phyloP scores from a whole-genome alignment of 2,797 vertebrate species.

The Denticeps clupeoides region DNA sequence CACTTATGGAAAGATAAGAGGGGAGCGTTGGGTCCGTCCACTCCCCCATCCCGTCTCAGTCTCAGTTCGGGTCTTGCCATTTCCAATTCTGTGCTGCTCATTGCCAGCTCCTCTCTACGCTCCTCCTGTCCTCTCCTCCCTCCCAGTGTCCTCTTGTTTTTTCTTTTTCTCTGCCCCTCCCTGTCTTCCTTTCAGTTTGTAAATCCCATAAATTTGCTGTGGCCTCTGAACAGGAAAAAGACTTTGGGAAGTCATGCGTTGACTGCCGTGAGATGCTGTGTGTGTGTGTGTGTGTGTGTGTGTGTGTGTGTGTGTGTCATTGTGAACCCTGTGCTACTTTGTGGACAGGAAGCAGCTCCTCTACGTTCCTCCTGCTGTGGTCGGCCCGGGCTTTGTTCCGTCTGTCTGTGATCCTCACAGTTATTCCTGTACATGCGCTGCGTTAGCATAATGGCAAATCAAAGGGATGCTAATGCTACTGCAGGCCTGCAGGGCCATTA shows the following conservation, averaged over 20 bases:
- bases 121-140: background rate
- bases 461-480: no score
- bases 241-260: constrained; percentile 25
- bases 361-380: no score
- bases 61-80: constrained; percentile 1
- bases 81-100: background rate
- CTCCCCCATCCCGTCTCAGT: background rate
- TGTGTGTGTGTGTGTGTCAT: background rate
- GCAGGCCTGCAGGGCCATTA: no score
- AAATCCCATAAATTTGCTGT: constrained; percentile 25
- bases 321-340: background rate
- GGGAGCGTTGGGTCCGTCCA: constrained; percentile 3
- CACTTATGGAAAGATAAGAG: constrained; percentile 15
- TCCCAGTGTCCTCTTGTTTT: background rate
- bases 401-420: no score
- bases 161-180: background rate
- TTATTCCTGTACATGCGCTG: no score
- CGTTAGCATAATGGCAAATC: no score
- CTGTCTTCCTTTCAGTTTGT: constrained; percentile 18
- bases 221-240: constrained; percentile 28
- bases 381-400: no score
- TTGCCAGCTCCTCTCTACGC: background rate
- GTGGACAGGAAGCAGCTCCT: no score
- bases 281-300: background rate
- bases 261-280: background rate